Evolutionary conservation across 2,888 invertebrate genomes (phyloP), one percentile per base, ranked within the genome.

Genomic region (Iphiclides podalirius): DNA sequence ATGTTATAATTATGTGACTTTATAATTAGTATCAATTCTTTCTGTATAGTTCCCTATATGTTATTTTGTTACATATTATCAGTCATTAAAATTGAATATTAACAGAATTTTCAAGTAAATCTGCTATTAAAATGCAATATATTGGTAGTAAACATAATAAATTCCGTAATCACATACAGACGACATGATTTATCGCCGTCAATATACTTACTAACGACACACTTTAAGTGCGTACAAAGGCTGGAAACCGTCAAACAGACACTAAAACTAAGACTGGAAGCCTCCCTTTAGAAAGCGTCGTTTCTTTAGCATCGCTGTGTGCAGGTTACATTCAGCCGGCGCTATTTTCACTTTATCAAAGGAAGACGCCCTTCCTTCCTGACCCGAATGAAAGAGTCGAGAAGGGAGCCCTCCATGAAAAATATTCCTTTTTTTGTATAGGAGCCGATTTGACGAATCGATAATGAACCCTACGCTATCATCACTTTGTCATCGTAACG

Each of bases 331-430:
- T 76, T 75, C 70, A 72, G 67, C 67, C 73, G 72, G 70, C 69
- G 74, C 78, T 82, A 83, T 84, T 84, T 82, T 85, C 81, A 81
- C 72, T 78, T 79, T 82, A 82, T 87, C 82, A 85, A 85, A 85
- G 73, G 77, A 75, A 74, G 75, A 69, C 74, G 64, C 70, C 77
- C 75, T 79, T 79, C 75, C 81, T 80, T 81, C 79, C 82, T 74
- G 75, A 66, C 56, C 64, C 63, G 71, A 72, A 69, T 75, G 75
- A 76, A 83, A 78, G 72, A 74, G 77, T 73, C 75, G 70, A 79
- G 75, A 75, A 71, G 75, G 79, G 77, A 73, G 72, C 72, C 67
- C 59, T 71, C 68, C 66, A 72, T 78, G 45, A 45, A 46, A 48
- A 76, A 76, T 80, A 75, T 67, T 75, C 66, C 74, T 72, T 75